phyloP scores from a whole-genome alignment of 1,140 invertebrate species.

The Ips nitidus region DNA sequence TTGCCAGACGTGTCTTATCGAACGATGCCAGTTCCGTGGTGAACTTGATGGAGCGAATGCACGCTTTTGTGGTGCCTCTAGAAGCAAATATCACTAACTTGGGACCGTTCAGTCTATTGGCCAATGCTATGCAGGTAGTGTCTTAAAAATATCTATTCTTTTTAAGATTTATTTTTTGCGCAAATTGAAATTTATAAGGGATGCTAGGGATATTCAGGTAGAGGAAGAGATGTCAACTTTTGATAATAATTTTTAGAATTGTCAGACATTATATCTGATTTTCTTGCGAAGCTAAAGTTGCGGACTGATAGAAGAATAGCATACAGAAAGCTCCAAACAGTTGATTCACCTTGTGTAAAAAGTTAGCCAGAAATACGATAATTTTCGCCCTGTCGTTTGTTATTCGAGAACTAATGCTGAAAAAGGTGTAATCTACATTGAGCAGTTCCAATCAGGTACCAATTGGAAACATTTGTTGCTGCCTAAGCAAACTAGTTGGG shows the following conservation, averaged over 20 bases:
- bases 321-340: too few relatives aligned
- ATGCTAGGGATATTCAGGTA: neutral
- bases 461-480: too few relatives aligned
- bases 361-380: too few relatives aligned
- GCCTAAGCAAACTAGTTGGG: too few relatives aligned
- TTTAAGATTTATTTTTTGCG: neutral
- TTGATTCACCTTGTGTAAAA: too few relatives aligned
- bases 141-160: too few relatives aligned
- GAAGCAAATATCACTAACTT: constrained; percentile 49
- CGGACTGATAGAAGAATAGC: too few relatives aligned
- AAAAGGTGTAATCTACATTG: too few relatives aligned
- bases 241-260: constrained; percentile 60
- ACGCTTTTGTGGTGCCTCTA: constrained; percentile 59
- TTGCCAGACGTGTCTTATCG: constrained; percentile 66
- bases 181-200: too few relatives aligned
- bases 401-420: too few relatives aligned
- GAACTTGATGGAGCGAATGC: constrained; percentile 66
- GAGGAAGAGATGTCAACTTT: constrained; percentile 1
- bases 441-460: too few relatives aligned
- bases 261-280: constrained; percentile 60
- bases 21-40: constrained; percentile 63
- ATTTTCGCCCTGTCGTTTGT: too few relatives aligned
- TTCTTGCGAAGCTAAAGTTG: neutral
- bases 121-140: constrained; percentile 57
- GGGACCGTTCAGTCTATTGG: constrained; percentile 55